A percentile compares a stretch with the other conserved stretches of the same genome.
Conservation (phyloP, 2,888 invertebrate genomes). For the Agonopterix alstromeriana region DNA sequence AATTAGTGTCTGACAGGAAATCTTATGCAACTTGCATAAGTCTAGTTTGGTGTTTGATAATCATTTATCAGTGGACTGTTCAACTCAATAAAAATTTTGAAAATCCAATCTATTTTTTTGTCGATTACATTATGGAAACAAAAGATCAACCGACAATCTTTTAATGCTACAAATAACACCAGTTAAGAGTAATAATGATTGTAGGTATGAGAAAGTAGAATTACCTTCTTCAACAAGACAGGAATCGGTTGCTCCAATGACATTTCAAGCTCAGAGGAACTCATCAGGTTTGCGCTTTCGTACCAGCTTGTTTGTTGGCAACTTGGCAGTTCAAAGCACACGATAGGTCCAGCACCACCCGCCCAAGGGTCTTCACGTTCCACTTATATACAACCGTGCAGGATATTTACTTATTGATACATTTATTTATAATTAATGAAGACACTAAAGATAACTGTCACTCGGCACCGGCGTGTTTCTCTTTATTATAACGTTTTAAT, state of each 20-base stretch:
- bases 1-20: too few relatives aligned
- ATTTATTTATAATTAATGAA: slow-evolving; percentile 34
- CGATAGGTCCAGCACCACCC: slow-evolving; percentile 13
- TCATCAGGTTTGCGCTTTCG: slow-evolving; percentile 34
- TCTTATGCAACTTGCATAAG: too few relatives aligned
- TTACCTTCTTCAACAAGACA: slow-evolving; percentile 65
- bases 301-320: slow-evolving; percentile 18
- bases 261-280: slow-evolving; percentile 59
- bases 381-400: slow-evolving; percentile 32
- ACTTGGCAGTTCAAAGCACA: slow-evolving; percentile 32
- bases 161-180: too few relatives aligned
- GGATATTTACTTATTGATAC: slow-evolving; percentile 38
- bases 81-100: too few relatives aligned
- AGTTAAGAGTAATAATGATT: too few relatives aligned
- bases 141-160: too few relatives aligned
- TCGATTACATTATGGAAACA: too few relatives aligned
- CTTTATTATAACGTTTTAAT: slow-evolving; percentile 5
- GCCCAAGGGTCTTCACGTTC: slow-evolving; percentile 21
- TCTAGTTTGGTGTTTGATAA: too few relatives aligned
- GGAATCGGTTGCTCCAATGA: slow-evolving; percentile 65
- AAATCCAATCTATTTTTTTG: too few relatives aligned
- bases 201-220: not conserved
- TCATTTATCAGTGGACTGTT: too few relatives aligned
- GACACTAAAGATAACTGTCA: slow-evolving; percentile 50
- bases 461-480: slow-evolving; percentile 31